These are phyloP conservation scores for Hozukius guyotensis DNA, from an alignment of 2,797 vertebrate species.

Conservation along the genomic window DNA sequence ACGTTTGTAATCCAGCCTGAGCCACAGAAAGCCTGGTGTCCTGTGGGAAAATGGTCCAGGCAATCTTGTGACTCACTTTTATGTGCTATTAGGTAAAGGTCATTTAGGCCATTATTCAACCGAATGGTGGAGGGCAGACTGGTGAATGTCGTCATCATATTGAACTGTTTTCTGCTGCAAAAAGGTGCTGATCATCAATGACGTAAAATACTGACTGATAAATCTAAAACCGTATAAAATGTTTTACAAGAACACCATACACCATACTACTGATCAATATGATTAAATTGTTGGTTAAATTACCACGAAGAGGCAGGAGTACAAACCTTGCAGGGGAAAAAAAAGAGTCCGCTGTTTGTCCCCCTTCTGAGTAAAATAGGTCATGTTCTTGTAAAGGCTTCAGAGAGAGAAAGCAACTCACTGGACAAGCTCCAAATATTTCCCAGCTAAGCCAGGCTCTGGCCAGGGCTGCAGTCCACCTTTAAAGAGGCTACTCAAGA, in stretches of 20 bases:
- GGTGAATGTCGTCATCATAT: neutral
- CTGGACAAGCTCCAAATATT: slow-evolving; percentile 36
- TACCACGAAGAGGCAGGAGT: neutral
- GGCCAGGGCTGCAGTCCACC: slow-evolving; percentile 9
- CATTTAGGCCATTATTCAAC: slow-evolving; percentile 8
- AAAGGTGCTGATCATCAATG: neutral
- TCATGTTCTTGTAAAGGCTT: slow-evolving; percentile 50
- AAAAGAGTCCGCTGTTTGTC: slow-evolving; percentile 19
- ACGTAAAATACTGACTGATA: neutral
- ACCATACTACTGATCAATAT: neutral
- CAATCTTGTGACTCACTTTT: slow-evolving; percentile 50
- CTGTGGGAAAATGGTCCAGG: slow-evolving; percentile 28
- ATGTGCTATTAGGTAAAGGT: slow-evolving; percentile 9
- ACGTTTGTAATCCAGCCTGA: slow-evolving; percentile 34
- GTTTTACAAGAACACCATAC: neutral
- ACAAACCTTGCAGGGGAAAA: neutral
- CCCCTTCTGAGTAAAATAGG: slow-evolving; percentile 50
- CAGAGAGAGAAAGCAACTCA: slow-evolving; percentile 19
- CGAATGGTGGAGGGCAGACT: neutral
- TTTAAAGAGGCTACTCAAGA: slow-evolving; percentile 18
- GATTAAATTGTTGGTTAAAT: neutral
- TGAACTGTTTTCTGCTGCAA: neutral
- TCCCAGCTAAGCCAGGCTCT: slow-evolving; percentile 22
- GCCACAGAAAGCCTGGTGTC: neutral
- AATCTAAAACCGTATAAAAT: neutral